Conservation (phyloP, 1,140 invertebrate species). For the Paracyclopina nana region DNA sequence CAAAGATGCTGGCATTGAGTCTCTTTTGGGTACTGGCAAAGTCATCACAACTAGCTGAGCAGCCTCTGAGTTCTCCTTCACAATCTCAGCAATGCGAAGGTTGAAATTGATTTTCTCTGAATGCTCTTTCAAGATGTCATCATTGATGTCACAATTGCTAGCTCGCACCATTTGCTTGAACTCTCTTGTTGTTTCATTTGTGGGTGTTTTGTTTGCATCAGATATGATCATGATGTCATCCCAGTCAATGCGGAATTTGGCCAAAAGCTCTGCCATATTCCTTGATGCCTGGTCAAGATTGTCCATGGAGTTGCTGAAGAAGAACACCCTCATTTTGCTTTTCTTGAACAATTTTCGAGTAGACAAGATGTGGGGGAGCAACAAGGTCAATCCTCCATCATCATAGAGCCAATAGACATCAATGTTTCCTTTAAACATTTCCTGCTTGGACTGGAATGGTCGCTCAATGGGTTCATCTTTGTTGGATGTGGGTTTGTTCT, state of each 20-base stretch:
- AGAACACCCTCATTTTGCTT: slow-evolving; percentile 73
- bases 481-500: no score
- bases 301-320: slow-evolving; percentile 53
- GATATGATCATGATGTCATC: slow-evolving; percentile 72
- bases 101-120: slow-evolving; percentile 21
- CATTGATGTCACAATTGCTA: slow-evolving; percentile 24
- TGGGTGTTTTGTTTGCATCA: slow-evolving; percentile 50
- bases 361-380: slow-evolving; percentile 78
- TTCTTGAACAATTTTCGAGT: slow-evolving; percentile 58
- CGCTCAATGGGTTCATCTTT: slow-evolving; percentile 10
- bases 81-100: slow-evolving; percentile 18
- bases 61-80: not conserved
- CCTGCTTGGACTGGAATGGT: slow-evolving; percentile 22
- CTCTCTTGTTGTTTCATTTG: slow-evolving; percentile 41
- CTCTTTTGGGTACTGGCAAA: slow-evolving; percentile 74
- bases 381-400: slow-evolving; percentile 52
- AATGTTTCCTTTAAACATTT: slow-evolving; percentile 32
- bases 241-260: slow-evolving; percentile 82
- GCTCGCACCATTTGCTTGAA: no score
- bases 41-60: slow-evolving; percentile 36
- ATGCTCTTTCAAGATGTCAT: slow-evolving; percentile 31
- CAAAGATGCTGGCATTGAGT: slow-evolving; percentile 60
- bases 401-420: slow-evolving; percentile 46
- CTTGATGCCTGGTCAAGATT: not conserved
- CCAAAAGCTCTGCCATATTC: slow-evolving; percentile 76